Conservation (phyloP, 2,797 vertebrate genomes). For the Typhlichthys eigenmanni region DNA sequence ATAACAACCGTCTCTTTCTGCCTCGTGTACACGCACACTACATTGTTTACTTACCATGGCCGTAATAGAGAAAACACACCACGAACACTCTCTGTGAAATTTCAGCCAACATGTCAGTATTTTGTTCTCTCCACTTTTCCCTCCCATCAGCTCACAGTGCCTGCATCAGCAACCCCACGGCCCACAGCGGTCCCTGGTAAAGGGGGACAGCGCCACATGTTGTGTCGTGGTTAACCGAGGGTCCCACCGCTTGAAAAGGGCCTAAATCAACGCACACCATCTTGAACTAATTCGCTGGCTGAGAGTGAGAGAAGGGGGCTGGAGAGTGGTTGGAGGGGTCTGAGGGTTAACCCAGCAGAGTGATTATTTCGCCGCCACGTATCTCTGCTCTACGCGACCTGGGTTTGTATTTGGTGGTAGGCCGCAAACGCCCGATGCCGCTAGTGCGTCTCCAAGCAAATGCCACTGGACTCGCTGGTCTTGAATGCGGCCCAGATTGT, state of each 20-base stretch:
- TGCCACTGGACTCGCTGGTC: conserved; percentile 23
- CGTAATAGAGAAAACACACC: conserved; percentile 26
- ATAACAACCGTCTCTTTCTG: background rate
- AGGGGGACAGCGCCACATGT: conserved; percentile 54
- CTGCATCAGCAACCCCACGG: conserved; percentile 21
- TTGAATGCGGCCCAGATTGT: conserved; percentile 12
- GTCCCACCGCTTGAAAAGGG: conserved; percentile 57
- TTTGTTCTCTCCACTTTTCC: conserved; percentile 25
- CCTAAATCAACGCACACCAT: conserved; percentile 60
- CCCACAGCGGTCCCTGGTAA: conserved; percentile 30
- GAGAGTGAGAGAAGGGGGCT: conserved; percentile 42
- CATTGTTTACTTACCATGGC: conserved; percentile 21
- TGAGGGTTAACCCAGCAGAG: conserved; percentile 45
- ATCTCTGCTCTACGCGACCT: conserved; percentile 45
- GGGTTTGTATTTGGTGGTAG: conserved; percentile 39
- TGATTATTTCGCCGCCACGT: conserved; percentile 45
- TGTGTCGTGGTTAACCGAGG: conserved; percentile 64
- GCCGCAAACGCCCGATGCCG: conserved; percentile 43
- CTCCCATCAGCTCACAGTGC: conserved; percentile 34
- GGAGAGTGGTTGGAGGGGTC: background rate
- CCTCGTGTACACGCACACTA: conserved; percentile 5
- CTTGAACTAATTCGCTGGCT: conserved; percentile 68
- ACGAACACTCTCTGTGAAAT: conserved; percentile 21
- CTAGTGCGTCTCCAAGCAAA: conserved; percentile 23
- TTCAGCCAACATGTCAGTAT: conserved; percentile 30